Conservation (phyloP, 2,113 vertebrate genomes). For the Colistium nudipinnis region DNA sequence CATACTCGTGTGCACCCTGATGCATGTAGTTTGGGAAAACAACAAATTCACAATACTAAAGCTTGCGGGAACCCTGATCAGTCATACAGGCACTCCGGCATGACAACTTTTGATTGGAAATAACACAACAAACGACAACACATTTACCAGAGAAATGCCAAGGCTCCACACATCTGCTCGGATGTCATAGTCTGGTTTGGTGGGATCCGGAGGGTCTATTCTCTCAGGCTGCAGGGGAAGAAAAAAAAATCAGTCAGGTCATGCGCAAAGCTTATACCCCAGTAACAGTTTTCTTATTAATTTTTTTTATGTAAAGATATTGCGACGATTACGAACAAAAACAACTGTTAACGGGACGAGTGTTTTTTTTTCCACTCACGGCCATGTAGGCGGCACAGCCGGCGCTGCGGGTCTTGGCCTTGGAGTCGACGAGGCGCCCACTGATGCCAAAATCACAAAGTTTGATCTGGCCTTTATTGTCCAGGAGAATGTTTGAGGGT, state of each 20-base stretch:
- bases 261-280: too few species aligned
- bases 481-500: slow-evolving; percentile 93
- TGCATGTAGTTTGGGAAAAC: not conserved
- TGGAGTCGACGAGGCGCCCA: slow-evolving; percentile 92
- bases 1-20: not conserved
- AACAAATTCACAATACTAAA: too few species aligned
- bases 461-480: slow-evolving; percentile 93
- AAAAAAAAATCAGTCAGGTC: not conserved
- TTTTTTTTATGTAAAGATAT: too few species aligned
- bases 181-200: slow-evolving; percentile 95
- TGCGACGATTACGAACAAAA: too few species aligned
- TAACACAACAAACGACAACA: not conserved
- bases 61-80: not conserved
- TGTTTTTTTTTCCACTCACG: slow-evolving; percentile 77
- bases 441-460: slow-evolving; percentile 96
- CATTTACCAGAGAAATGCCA: slow-evolving; percentile 91
- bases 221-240: slow-evolving; percentile 86
- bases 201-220: slow-evolving; percentile 95
- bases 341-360: too few species aligned
- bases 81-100: not conserved
- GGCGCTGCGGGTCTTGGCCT: slow-evolving; percentile 93
- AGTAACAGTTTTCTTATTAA: too few species aligned
- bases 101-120: not conserved
- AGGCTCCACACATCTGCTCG: slow-evolving; percentile 95
- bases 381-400: slow-evolving; percentile 97